phyloP scores from a whole-genome alignment of 2,888 invertebrate species.

The Apoda limacodes region DNA sequence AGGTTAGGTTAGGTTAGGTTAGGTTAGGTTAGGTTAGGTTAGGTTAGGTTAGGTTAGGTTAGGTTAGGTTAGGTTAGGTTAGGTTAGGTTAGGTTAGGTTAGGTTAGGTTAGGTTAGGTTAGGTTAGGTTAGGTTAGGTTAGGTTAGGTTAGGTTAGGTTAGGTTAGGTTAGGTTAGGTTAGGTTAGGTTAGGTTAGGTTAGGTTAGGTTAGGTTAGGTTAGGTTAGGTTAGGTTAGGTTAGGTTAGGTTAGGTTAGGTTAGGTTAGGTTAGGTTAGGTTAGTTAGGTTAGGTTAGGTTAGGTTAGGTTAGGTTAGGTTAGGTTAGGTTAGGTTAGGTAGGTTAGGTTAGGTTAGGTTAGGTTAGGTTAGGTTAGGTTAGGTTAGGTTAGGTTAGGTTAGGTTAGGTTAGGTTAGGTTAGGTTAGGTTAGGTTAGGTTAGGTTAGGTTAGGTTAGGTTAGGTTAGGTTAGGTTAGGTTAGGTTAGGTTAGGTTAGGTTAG shows the following conservation, averaged over 20 bases:
- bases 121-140: constrained; percentile 20
- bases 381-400: constrained; percentile 18
- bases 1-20: constrained; percentile 8
- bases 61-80: constrained; percentile 19
- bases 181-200: constrained; percentile 18
- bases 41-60: constrained; percentile 14
- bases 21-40: constrained; percentile 14
- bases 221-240: constrained; percentile 18
- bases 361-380: constrained; percentile 19
- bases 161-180: constrained; percentile 20
- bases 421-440: too few species aligned
- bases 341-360: constrained; percentile 14
- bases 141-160: constrained; percentile 19
- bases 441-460: too few species aligned
- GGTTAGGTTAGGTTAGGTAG: too few species aligned
- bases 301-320: too few species aligned
- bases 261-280: constrained; percentile 17
- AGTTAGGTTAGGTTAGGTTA: constrained; percentile 20
- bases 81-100: constrained; percentile 16
- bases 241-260: constrained; percentile 17
- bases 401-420: too few species aligned
- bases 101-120: constrained; percentile 18
- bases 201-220: constrained; percentile 19
- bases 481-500: too few species aligned
- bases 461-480: too few species aligned